Conservation (phyloP, 2,797 vertebrate genomes). For the Alcedo quadribrachys region DNA sequence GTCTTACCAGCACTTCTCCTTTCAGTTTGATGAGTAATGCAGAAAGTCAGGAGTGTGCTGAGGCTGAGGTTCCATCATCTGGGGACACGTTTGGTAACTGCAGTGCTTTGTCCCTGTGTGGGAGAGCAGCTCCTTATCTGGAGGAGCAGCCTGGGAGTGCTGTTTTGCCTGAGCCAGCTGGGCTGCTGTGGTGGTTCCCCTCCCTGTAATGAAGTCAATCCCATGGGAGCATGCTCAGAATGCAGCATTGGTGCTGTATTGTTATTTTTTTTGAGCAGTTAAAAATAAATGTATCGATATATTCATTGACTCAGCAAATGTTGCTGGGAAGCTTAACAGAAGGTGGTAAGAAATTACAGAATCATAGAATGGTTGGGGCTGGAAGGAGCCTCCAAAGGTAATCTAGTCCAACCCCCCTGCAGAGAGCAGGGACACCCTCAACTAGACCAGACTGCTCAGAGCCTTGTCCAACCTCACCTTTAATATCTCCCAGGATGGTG, state of each 20-base stretch:
- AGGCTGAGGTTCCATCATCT: background rate
- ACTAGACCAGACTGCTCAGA: no score
- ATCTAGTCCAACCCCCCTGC: no score
- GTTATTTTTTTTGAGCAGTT: background rate
- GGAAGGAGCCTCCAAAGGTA: no score
- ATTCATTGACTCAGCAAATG: rapidly evolving
- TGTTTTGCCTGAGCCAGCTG: background rate
- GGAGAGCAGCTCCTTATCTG: background rate
- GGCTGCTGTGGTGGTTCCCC: rapidly evolving
- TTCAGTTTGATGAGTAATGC: rapidly evolving
- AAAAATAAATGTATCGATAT: background rate
- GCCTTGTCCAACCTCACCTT: no score
- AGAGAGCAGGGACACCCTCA: no score
- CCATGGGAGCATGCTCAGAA: rapidly evolving
- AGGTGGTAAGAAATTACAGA: background rate
- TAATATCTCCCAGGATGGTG: no score
- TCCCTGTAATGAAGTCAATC: rapidly evolving
- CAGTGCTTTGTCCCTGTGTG: rapidly evolving
- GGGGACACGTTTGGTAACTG: rapidly evolving
- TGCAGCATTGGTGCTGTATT: rapidly evolving
- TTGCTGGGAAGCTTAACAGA: background rate
- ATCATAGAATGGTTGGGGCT: no score
- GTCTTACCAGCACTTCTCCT: rapidly evolving
- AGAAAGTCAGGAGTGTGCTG: background rate
- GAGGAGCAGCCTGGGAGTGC: background rate